Conservation (phyloP, 2,888 invertebrate species). For the Escarpia spicata region DNA sequence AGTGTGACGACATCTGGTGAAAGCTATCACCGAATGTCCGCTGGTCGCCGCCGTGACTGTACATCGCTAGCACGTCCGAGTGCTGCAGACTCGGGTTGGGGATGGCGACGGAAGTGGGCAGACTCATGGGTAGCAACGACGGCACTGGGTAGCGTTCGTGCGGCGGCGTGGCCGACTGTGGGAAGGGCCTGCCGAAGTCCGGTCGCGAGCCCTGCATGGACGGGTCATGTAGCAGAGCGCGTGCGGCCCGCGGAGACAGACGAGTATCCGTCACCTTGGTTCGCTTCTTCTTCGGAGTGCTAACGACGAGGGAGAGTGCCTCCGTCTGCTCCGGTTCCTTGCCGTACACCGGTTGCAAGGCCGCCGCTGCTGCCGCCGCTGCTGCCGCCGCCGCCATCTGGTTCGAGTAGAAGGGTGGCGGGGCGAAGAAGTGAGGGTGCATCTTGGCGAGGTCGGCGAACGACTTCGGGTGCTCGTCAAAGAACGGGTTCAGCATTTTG, state of each 20-base stretch:
- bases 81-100: slow-evolving; percentile 91
- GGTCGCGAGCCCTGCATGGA: neutral
- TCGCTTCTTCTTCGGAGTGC: slow-evolving; percentile 89
- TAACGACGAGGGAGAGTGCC: slow-evolving; percentile 90
- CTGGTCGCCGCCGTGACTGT: slow-evolving; percentile 61
- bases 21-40: neutral
- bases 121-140: slow-evolving; percentile 67
- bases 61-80: slow-evolving; percentile 57
- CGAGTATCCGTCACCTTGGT: slow-evolving; percentile 84
- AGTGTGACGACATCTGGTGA: slow-evolving; percentile 40
- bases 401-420: slow-evolving; percentile 74
- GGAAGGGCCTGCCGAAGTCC: slow-evolving; percentile 25
- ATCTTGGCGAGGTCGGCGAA: slow-evolving; percentile 50
- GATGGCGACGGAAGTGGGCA: slow-evolving; percentile 95
- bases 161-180: neutral
- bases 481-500: slow-evolving; percentile 39
- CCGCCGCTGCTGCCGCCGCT: slow-evolving; percentile 40
- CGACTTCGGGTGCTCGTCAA: slow-evolving; percentile 36
- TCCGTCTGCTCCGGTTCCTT: slow-evolving; percentile 70
- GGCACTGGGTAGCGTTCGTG: slow-evolving; percentile 56
- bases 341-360: neutral
- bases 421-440: slow-evolving; percentile 63
- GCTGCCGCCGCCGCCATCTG: slow-evolving; percentile 32
- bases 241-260: slow-evolving; percentile 60
- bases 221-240: slow-evolving; percentile 61